Conservation (phyloP, 2,888 invertebrate genomes). For the Chrysotoxum bicinctum region DNA sequence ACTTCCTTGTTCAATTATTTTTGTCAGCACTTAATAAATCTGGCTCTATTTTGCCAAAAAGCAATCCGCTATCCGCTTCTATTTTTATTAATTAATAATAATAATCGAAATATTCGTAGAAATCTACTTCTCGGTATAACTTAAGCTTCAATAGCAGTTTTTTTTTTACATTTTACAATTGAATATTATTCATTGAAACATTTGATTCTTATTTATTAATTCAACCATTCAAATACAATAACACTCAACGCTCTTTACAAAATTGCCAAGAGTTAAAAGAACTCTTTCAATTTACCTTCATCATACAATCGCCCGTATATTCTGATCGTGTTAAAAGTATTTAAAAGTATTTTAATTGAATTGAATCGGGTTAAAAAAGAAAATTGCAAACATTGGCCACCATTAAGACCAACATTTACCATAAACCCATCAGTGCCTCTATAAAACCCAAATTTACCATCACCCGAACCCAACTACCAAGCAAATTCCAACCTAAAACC, state of each 20-base stretch:
- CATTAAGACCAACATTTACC: constrained; percentile 10
- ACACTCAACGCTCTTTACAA: background rate
- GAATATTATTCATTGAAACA: background rate
- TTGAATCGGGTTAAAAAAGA: background rate
- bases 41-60: no score
- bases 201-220: no score
- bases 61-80: no score
- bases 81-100: no score
- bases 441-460: background rate
- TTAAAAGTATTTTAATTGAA: constrained; percentile 6
- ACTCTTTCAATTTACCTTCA: background rate
- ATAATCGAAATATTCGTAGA: no score
- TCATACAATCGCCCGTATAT: background rate
- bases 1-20: no score
- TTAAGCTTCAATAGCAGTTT: no score
- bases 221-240: background rate
- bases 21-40: no score
- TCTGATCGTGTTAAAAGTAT: constrained; percentile 14
- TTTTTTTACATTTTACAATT: no score
- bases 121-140: no score
- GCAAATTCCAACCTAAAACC: constrained; percentile 6
- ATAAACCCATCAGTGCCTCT: background rate
- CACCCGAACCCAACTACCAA: background rate
- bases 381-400: constrained; percentile 15
- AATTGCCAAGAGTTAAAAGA: background rate